Evolutionary conservation across 2,113 vertebrate genomes (phyloP), one percentile per base, ranked within the genome.

Genomic region (Lagopus muta): DNA sequence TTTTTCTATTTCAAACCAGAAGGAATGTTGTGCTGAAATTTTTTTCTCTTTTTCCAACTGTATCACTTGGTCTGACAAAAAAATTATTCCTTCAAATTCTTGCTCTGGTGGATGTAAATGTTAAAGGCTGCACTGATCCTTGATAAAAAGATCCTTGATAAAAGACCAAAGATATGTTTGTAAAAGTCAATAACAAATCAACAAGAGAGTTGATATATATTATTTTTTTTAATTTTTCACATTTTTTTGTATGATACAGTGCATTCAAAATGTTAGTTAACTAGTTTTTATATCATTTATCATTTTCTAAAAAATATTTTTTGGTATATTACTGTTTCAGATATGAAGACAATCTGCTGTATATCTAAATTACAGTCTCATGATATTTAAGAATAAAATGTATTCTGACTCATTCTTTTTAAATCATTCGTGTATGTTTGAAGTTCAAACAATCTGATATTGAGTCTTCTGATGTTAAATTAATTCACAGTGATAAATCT

Each of bases 401-500:
- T n/a, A 57, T 65, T 86, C 32, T 91, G 79, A 91, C 58, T 74
- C 48, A 89, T 9, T 67, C 34, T 64, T 86, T 90, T 88, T 89
- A 40, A 92, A 78, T 83, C 25, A 5, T 77, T 87, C 38, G 15
- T 21, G 6, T 57, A 40, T 80, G 88, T 93, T 13, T 84, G 58
- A 91, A 92, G 48, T 28, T 93, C 14, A 92, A 76, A 79, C 71
- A 73, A 70, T 54, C 36, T 87, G 79, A 93, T 89, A 54, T 13
- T 66, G 79, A 74, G 67, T 88, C 22, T 88, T 92, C 42, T 86
- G 82, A 78, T 67, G 60, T 66, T 91, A 77, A 86, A 81, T 78
- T 75, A 89, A 88, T 89, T 91, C 52, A 64, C 8, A 82, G 43
- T 13, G 47, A 89, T 69, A 89, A 93, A 86, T 60, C 52, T 34